Evolutionary conservation across 1,140 invertebrate genomes (phyloP).

Genomic region (Steinernema feltiae): DNA sequence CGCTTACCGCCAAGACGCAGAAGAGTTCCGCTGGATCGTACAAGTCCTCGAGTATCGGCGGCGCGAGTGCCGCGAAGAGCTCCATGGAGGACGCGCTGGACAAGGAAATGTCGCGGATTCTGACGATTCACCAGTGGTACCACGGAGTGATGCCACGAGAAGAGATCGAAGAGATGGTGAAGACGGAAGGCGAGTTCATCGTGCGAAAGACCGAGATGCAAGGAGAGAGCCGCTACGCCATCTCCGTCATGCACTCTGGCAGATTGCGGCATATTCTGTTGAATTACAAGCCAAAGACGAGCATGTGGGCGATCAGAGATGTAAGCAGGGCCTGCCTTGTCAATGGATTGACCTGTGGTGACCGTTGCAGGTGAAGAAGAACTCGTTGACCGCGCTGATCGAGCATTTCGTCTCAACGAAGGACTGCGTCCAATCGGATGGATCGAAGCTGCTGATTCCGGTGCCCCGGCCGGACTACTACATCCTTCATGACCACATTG

Average conservation of each 20-base stretch:
- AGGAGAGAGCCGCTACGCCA: slow-evolving; percentile 70
- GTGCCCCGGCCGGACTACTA: slow-evolving; percentile 36
- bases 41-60: too few species aligned
- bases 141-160: slow-evolving; percentile 89
- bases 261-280: slow-evolving; percentile 68
- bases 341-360: not conserved
- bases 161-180: slow-evolving; percentile 82
- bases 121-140: slow-evolving; percentile 68
- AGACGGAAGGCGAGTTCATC: slow-evolving; percentile 83
- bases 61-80: too few species aligned
- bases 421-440: slow-evolving; percentile 27
- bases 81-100: too few species aligned
- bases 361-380: slow-evolving; percentile 8
- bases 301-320: slow-evolving; percentile 17
- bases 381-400: too few species aligned
- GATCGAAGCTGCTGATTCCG: slow-evolving; percentile 25
- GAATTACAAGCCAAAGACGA: slow-evolving; percentile 10
- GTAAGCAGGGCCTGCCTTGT: slow-evolving; percentile 13
- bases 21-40: too few species aligned
- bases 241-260: slow-evolving; percentile 25
- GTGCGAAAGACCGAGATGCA: slow-evolving; percentile 88
- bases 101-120: not conserved
- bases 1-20: too few species aligned
- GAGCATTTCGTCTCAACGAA: slow-evolving; percentile 22
- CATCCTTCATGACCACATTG: slow-evolving; percentile 39